These are phyloP conservation scores for Trisateles emortualis DNA, from an alignment of 2,888 invertebrate species.

Conservation along the genomic window DNA sequence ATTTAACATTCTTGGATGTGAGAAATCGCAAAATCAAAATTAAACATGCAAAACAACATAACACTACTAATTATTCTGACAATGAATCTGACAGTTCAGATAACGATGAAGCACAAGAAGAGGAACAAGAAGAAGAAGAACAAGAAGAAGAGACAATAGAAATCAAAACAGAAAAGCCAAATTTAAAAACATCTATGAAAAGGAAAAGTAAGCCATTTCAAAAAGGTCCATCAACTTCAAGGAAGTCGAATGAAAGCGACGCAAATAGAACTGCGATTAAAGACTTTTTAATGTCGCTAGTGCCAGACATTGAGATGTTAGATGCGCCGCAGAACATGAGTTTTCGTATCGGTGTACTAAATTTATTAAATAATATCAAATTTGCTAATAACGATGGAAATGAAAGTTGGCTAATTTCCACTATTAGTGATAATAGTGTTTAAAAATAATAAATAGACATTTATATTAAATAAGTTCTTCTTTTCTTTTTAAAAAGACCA, in stretches of 20 bases:
- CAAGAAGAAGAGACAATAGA: background rate
- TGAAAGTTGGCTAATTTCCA: slow-evolving; percentile 16
- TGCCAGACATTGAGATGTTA: slow-evolving; percentile 32
- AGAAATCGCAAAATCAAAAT: background rate
- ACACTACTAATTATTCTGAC: background rate
- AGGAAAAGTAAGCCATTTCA: background rate
- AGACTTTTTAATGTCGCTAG: slow-evolving; percentile 31
- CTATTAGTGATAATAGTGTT: background rate
- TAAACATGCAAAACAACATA: background rate
- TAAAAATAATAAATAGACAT: background rate
- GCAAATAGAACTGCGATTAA: slow-evolving; percentile 16
- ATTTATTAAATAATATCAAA: slow-evolving; percentile 29
- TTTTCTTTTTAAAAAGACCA: no score
- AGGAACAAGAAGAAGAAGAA: background rate
- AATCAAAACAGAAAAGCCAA: slow-evolving; percentile 5
- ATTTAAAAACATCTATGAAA: background rate
- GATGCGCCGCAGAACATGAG: slow-evolving; percentile 23
- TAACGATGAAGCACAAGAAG: background rate
- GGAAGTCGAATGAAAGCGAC: slow-evolving; percentile 4
- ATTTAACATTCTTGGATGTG: slow-evolving; percentile 30
- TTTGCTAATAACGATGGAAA: slow-evolving; percentile 7
- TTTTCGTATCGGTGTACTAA: slow-evolving; percentile 35
- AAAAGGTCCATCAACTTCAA: background rate
- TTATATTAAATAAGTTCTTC: background rate
- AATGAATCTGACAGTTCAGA: slow-evolving; percentile 3